phyloP scores from a whole-genome alignment of 2,113 vertebrate genomes.

The Xiphias gladius region DNA sequence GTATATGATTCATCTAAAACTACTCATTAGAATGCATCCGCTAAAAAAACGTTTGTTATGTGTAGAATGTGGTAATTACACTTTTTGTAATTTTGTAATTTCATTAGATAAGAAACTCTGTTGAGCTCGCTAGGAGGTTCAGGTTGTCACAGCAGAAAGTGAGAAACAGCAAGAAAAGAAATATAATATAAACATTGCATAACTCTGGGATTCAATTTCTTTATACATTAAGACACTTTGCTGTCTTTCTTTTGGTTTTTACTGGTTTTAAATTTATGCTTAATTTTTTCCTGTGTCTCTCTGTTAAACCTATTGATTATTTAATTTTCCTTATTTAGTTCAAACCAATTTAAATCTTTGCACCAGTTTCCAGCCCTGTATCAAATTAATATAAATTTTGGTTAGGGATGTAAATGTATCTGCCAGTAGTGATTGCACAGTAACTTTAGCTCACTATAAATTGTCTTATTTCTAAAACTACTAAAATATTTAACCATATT shows the following conservation, averaged over 20 bases:
- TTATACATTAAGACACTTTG: constrained; percentile 18
- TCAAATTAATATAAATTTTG: too few species aligned
- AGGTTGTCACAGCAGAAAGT: constrained; percentile 56
- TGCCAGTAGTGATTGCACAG: too few species aligned
- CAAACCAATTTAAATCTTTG: neutral
- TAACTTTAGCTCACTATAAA: too few species aligned
- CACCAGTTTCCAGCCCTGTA: too few species aligned
- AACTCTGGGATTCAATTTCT: constrained; percentile 31
- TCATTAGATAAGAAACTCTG: constrained; percentile 22
- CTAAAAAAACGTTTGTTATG: neutral
- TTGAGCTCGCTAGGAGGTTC: constrained; percentile 49
- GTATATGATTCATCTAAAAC: too few species aligned
- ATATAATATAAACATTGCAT: constrained; percentile 37
- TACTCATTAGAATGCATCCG: neutral
- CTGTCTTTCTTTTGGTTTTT: constrained; percentile 9
- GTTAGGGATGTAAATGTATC: too few species aligned
- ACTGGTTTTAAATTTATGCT: constrained; percentile 20
- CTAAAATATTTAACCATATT: too few species aligned
- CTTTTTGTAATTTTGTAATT: too few species aligned
- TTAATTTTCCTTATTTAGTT: neutral
- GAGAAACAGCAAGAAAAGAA: constrained; percentile 50
- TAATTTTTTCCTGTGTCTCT: neutral
- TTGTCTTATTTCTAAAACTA: too few species aligned
- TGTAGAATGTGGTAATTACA: neutral
- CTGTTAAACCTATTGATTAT: neutral